Percentiles rank a stretch among this genome's conserved stretches.
Conservation (phyloP, 2,797 vertebrate genomes). For the Centroberyx gerrardi region DNA sequence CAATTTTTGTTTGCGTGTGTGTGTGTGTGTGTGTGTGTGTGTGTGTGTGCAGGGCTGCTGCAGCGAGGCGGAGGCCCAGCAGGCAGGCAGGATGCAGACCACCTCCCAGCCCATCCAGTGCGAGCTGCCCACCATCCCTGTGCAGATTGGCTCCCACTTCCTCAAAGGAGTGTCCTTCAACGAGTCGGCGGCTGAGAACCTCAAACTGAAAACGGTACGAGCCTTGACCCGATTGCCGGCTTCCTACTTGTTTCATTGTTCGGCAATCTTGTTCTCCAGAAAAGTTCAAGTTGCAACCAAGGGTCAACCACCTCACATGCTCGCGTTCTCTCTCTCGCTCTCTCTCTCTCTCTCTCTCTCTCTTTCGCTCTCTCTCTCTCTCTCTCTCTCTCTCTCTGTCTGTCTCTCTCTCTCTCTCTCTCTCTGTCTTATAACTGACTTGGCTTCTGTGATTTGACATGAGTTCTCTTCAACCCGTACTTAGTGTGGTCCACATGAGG, state of each 20-base stretch:
- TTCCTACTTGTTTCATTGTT: not conserved
- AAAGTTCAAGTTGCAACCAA: not conserved
- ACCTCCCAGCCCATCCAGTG: slow-evolving; percentile 97
- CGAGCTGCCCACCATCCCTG: slow-evolving; percentile 96
- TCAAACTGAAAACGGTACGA: slow-evolving; percentile 96
- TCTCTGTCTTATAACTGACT: not conserved
- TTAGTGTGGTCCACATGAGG: not conserved
- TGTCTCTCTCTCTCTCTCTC: not conserved
- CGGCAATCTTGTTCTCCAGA: not conserved
- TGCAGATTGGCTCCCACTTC: slow-evolving; percentile 97
- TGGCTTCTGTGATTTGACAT: not conserved
- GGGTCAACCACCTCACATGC: not conserved
- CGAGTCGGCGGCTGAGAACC: slow-evolving; percentile 96
- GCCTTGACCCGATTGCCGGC: not conserved
- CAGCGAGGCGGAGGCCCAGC: slow-evolving; percentile 96
- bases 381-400: not conserved
- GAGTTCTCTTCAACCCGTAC: not conserved
- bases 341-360: not conserved
- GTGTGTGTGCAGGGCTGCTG: slow-evolving; percentile 89
- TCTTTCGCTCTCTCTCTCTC: not conserved
- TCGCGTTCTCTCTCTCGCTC: not conserved
- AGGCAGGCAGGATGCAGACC: slow-evolving; percentile 96
- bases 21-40: slow-evolving; percentile 18
- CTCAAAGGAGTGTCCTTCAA: slow-evolving; percentile 98
- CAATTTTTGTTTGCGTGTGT: slow-evolving; percentile 6